Evolutionary conservation across 2,113 vertebrate species (phyloP).

Genomic region (Lycaon pictus): DNA sequence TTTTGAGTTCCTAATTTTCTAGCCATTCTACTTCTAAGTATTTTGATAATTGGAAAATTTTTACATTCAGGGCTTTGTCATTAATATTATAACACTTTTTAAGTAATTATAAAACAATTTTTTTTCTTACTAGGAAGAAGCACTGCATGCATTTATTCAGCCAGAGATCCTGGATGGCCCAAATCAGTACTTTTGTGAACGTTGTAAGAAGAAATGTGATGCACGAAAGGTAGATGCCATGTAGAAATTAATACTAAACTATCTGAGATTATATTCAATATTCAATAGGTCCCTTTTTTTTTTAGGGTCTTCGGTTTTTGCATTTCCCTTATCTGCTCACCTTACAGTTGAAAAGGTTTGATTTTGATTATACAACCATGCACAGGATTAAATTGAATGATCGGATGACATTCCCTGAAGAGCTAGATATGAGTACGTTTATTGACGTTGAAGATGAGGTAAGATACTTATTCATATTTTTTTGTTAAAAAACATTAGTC

Average conservation of each 20-base stretch:
- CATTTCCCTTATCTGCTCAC: slow-evolving; percentile 98
- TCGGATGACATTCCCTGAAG: slow-evolving; percentile 98
- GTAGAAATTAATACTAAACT: slow-evolving; percentile 20
- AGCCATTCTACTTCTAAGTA: slow-evolving; percentile 23
- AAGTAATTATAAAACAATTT: slow-evolving; percentile 62
- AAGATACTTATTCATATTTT: slow-evolving; percentile 73
- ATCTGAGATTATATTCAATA: neutral
- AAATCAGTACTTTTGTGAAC: slow-evolving; percentile 99
- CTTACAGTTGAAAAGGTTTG: slow-evolving; percentile 98
- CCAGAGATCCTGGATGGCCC: slow-evolving; percentile 98
- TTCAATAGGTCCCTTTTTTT: slow-evolving; percentile 24
- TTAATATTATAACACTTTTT: slow-evolving; percentile 43
- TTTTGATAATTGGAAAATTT: slow-evolving; percentile 54
- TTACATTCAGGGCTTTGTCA: slow-evolving; percentile 11
- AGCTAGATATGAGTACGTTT: slow-evolving; percentile 98
- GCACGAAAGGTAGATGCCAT: slow-evolving; percentile 94
- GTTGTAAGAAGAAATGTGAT: slow-evolving; percentile 99
- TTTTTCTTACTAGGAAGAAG: slow-evolving; percentile 94
- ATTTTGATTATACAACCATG: slow-evolving; percentile 99
- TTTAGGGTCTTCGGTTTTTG: slow-evolving; percentile 96
- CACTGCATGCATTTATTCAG: slow-evolving; percentile 98
- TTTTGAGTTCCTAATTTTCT: slow-evolving; percentile 52
- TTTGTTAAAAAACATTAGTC: neutral
- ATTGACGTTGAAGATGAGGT: slow-evolving; percentile 99
- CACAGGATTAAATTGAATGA: slow-evolving; percentile 99